Evolutionary conservation across 2,113 vertebrate genomes (phyloP).

Genomic region (Nothobranchius kuhntae): DNA sequence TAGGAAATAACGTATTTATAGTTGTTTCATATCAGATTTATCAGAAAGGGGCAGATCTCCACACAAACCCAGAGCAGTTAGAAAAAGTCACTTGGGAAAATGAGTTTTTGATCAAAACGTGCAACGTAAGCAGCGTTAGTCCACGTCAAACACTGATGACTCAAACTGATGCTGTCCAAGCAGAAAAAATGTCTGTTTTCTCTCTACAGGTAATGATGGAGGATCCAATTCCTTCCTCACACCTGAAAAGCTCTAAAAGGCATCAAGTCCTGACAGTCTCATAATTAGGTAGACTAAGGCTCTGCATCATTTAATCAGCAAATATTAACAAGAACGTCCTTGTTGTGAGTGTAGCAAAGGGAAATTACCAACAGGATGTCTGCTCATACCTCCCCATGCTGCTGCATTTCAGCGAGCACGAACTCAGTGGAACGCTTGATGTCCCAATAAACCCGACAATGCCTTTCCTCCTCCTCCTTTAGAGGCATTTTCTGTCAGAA

Average conservation of each 20-base stretch:
- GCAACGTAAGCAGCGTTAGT: background rate
- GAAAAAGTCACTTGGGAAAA: background rate
- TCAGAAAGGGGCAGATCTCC: background rate
- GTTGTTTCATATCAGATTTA: background rate
- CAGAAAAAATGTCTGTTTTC: background rate
- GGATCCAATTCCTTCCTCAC: background rate
- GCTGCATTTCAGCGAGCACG: background rate
- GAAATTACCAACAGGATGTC: conserved; percentile 43
- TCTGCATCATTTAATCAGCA: conserved; percentile 21
- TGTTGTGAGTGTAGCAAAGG: conserved; percentile 16
- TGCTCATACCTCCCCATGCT: background rate
- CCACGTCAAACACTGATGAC: conserved; percentile 18
- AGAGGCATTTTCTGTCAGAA: background rate
- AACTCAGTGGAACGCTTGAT: too few relatives aligned
- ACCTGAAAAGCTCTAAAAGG: background rate
- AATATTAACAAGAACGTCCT: conserved; percentile 45
- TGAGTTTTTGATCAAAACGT: background rate
- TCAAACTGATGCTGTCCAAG: background rate
- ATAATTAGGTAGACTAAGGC: conserved; percentile 28
- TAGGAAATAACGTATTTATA: background rate
- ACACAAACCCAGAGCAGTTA: background rate
- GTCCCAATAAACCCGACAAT: too few relatives aligned
- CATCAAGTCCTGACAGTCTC: conserved; percentile 7
- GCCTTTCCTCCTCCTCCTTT: background rate
- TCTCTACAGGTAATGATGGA: background rate